Conservation (phyloP, 2,797 vertebrate genomes). For the Vireo griseus region DNA sequence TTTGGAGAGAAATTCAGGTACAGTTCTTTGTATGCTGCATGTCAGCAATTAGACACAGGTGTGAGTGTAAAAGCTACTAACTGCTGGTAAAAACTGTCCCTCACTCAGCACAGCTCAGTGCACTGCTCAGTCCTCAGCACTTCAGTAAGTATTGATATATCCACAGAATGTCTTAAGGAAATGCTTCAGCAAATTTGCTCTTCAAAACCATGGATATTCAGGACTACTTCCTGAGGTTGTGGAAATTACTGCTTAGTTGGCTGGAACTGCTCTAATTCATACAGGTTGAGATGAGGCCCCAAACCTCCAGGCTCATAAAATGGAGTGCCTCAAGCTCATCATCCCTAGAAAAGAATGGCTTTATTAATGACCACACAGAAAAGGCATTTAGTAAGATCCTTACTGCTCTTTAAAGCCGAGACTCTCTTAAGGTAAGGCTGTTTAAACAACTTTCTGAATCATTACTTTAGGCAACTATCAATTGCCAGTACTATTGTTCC, state of each 20-base stretch:
- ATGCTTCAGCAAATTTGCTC: background rate
- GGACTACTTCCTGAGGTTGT: background rate
- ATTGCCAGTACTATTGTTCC: background rate
- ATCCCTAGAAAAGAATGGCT: background rate
- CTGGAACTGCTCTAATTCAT: background rate
- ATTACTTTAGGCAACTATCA: background rate
- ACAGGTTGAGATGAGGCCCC: background rate
- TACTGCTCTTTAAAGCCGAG: background rate
- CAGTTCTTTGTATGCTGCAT: background rate
- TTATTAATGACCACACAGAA: background rate
- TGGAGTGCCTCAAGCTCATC: background rate
- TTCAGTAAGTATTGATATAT: background rate
- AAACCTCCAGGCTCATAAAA: background rate
- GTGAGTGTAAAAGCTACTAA: background rate
- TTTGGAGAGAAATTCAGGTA: background rate
- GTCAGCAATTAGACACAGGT: background rate
- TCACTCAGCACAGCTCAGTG: background rate
- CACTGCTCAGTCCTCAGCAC: background rate
- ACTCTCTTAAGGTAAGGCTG: background rate
- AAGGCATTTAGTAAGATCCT: background rate
- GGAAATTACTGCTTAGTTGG: background rate
- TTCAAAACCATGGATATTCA: background rate
- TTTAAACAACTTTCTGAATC: conserved; percentile 10
- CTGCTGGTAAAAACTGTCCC: background rate
- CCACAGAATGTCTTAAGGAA: background rate